Evolutionary conservation across 2,888 invertebrate species (phyloP), one percentile per base, ranked within the genome.

Genomic region (Cenopis cana): DNA sequence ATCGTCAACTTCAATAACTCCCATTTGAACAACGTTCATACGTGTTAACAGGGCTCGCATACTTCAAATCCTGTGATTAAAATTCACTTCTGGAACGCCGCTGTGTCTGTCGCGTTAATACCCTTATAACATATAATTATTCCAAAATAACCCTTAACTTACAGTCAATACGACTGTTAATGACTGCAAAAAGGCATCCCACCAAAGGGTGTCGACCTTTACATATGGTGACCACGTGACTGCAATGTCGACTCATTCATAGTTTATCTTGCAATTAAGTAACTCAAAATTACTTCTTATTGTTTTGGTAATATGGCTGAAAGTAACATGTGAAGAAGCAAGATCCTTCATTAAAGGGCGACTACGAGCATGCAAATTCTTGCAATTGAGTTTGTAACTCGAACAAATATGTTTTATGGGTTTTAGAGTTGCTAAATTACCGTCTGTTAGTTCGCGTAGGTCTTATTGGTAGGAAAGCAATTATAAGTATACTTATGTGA

Each of bases 151-250:
- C 59, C 70, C 50, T 65, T 69, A 69, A 18, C 29, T 0, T 20
- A 0, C 33, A 52, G 36, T 11, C 0, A 8, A 36, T 76, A 75
- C 52, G 73, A 74, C 56, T 24, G 14, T 61, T 14, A n/a, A 8
- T 10, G 8, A 10, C 18, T 66, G 76, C 54, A 69, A 61, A 64
- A 55, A 41, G 62, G 66, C 69, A 65, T 68, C 77, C 76, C 79
- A 71, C 18, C 38, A 77, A 76, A 85, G 86, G 85, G 79, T 85
- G 85, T 80, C 83, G 86, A 85, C 85, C 86, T 80, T 78, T 68
- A 75, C 86, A 86, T 85, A 75, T 85, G 86, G 78, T 66, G 69
- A 38, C 77, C 86, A 85, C 82, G 83, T 85, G 85, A 77, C 68
- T 75, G 69, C 69, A 61, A 62, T 73, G 74, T 56, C 65, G 68